Base-by-base conservation (phyloP, 2,113 vertebrate genomes). In the Dipodomys spectabilis region DNA sequence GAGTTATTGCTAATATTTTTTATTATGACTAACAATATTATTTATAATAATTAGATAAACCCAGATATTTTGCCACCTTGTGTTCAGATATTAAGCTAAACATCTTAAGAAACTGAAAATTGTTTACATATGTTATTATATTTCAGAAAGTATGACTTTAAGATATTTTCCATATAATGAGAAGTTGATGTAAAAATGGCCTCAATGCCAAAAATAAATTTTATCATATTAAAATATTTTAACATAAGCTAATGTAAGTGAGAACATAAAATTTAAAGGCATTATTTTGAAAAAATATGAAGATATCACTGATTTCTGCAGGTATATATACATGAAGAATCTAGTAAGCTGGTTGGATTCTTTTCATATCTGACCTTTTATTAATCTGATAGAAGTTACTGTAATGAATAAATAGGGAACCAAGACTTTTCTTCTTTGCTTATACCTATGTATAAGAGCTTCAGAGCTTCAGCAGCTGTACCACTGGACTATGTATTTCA, bases 141-240 rank as follows among this genome's bases (percentile, higher is more conserved):
- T 68, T 72, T 88, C 27, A 95, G 84, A 78, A 88, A 91, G 45
- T 25, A 80, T 88, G 88, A 86, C 11, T 83, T 84, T 91, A 75
- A 95, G 62, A 62, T 91, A 92, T 90, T 83, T 96, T 15, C 12
- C 62, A 72, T 30, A 82, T 94, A 93, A 80, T 15, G 32, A 95
- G 19, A 75, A 94, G 92, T 62, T 4, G 95, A 20, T 71, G 81
- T 73, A 82, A 30, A 80, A 62, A 67, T 23, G 19, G 9, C 19
- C 91, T 62, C 60, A 92, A 79, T 57, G 86, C 1, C 71, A 93
- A 89, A 88, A 82, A 91, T 5, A 86, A 12, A 85, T 39, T 39
- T 22, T 27, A 72, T 1, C 23, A 90, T 74, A 53, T 78, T 69
- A 82, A 93, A 88, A 85, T 83, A 39, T 49, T 94, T 90, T 92